phyloP scores from a whole-genome alignment of 2,888 invertebrate species.

The Yponomeuta cagnagella region DNA sequence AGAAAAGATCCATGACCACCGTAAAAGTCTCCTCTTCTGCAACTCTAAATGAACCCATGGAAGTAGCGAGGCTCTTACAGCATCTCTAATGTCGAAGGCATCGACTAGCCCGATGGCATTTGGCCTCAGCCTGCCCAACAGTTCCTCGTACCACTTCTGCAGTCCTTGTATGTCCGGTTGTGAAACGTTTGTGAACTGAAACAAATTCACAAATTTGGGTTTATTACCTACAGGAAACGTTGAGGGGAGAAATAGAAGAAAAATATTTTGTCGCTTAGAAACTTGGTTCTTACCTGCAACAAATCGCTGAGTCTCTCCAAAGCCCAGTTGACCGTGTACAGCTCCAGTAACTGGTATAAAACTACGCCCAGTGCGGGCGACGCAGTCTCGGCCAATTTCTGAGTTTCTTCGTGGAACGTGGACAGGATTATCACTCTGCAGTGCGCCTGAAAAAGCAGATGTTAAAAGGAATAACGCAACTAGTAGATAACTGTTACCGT shows the following conservation, averaged over 20 bases:
- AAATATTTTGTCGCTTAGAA: no score
- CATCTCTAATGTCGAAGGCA: constrained; percentile 89
- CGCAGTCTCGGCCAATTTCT: constrained; percentile 48
- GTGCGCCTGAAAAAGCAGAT: constrained; percentile 78
- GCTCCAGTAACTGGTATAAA: constrained; percentile 80
- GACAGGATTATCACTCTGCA: constrained; percentile 86
- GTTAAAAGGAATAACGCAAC: neutral
- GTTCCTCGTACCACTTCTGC: constrained; percentile 79
- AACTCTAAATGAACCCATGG: neutral
- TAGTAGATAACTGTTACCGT: neutral
- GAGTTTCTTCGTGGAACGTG: constrained; percentile 78
- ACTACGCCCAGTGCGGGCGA: constrained; percentile 78
- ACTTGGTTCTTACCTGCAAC: constrained; percentile 76
- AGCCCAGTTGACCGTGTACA: constrained; percentile 86
- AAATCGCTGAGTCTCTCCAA: constrained; percentile 85
- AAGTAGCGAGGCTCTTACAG: constrained; percentile 49
- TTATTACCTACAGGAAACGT: no score
- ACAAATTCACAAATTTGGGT: constrained; percentile 21
- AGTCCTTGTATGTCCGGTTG: constrained; percentile 67
- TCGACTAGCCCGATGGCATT: constrained; percentile 94
- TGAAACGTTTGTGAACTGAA: constrained; percentile 78
- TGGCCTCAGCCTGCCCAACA: constrained; percentile 83
- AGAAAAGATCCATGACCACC: no score
- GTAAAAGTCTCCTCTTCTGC: no score
- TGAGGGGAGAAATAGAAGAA: no score